A percentile compares a stretch with the other conserved stretches of the same genome.
These are phyloP conservation scores for Sebastes nivosus DNA, from an alignment of 2,797 vertebrate genomes.

Conservation along the genomic window DNA sequence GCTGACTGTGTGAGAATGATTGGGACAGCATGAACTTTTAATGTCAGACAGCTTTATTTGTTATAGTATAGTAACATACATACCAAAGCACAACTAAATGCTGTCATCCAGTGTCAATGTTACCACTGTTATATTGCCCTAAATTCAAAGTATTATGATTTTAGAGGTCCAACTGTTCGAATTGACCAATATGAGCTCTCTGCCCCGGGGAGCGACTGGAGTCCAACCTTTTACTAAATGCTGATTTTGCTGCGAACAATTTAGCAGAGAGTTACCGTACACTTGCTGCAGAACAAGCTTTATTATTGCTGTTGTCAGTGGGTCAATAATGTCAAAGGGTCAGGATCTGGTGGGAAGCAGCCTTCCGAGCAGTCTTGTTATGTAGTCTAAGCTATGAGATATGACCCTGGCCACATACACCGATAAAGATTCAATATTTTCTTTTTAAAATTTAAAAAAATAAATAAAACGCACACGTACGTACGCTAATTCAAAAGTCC, in stretches of 20 bases:
- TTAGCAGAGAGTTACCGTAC: not conserved
- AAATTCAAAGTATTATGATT: not conserved
- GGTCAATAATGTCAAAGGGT: not conserved
- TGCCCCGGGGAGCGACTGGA: not conserved
- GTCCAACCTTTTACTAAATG: not conserved
- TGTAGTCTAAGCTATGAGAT: not conserved
- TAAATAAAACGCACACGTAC: not conserved
- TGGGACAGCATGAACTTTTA: not conserved
- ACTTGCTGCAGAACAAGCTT: not conserved
- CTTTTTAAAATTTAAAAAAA: no score
- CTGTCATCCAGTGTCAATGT: not conserved
- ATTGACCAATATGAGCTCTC: not conserved
- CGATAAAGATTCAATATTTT: not conserved
- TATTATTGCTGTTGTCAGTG: not conserved
- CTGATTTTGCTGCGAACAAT: not conserved
- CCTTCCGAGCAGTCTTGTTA: not conserved
- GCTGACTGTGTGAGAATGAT: conserved; percentile 5
- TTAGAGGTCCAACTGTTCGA: not conserved
- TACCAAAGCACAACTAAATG: not conserved
- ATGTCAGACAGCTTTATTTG: not conserved
- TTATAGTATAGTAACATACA: no score
- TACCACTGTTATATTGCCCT: not conserved
- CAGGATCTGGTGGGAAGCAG: not conserved
- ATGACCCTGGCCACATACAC: not conserved
- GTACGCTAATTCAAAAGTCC: not conserved